Evolutionary conservation across 1,140 invertebrate species (phyloP).

Genomic region (Pectinophora gossypiella): DNA sequence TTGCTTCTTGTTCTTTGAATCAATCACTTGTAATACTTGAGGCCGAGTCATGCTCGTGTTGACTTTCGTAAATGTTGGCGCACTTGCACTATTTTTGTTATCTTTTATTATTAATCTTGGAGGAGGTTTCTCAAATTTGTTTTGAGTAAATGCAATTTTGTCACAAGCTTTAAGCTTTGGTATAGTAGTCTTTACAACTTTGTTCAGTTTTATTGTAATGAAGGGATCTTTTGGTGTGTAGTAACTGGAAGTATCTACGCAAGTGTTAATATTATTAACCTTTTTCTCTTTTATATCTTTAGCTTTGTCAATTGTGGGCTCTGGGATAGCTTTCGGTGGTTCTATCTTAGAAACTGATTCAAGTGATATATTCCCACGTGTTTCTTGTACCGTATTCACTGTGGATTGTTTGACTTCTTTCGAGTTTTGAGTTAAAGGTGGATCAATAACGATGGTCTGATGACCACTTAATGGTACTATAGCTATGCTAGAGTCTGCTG

Average conservation of each 20-base stretch:
- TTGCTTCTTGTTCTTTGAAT: slow-evolving; percentile 53
- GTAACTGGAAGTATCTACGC: slow-evolving; percentile 45
- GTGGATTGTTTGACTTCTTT: slow-evolving; percentile 9
- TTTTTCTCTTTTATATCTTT: slow-evolving; percentile 18
- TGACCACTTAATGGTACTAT: slow-evolving; percentile 71
- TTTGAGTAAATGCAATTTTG: slow-evolving; percentile 40
- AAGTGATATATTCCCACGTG: slow-evolving; percentile 8
- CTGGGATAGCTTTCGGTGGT: not conserved
- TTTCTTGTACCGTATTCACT: slow-evolving; percentile 9
- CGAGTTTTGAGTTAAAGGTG: slow-evolving; percentile 44
- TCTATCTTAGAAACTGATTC: slow-evolving; percentile 10
- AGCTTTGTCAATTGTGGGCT: not conserved
- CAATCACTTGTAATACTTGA: slow-evolving; percentile 76
- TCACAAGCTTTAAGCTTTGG: slow-evolving; percentile 61
- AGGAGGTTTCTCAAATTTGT: slow-evolving; percentile 58
- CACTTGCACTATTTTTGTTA: slow-evolving; percentile 22
- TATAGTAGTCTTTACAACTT: slow-evolving; percentile 60
- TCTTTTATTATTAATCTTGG: slow-evolving; percentile 66
- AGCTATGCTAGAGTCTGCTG: slow-evolving; percentile 60
- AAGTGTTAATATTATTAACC: slow-evolving; percentile 21
- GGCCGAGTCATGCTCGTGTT: slow-evolving; percentile 75
- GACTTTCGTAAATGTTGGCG: slow-evolving; percentile 22
- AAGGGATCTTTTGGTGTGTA: slow-evolving; percentile 58
- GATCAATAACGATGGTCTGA: slow-evolving; percentile 72
- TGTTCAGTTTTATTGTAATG: slow-evolving; percentile 68